Evolutionary conservation across 2,797 vertebrate genomes (phyloP), one percentile per base, ranked within the genome.

Genomic region (Xiphorhynchus erythropygius): DNA sequence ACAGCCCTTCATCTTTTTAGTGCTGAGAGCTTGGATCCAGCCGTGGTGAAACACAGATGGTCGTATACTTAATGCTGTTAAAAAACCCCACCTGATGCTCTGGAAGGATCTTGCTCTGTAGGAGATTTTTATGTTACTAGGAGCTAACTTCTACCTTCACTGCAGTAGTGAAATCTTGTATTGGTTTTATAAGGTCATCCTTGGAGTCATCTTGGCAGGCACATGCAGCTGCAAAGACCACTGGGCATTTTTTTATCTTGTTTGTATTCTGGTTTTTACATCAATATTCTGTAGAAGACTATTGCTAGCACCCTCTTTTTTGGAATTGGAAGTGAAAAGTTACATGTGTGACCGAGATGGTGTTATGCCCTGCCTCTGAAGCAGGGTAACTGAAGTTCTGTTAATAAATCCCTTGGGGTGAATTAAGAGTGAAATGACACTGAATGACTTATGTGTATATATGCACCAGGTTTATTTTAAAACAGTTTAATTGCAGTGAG

Each of bases 261-360:
- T 68, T 60, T 76, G 4, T 77, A 2, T 49, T 28, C 70, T 53
- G 21, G 7, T 23, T 87, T 82, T 53, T 83, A 59, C 13, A 33
- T 83, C 8, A 83, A 42, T 88, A 55, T 79, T 69, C 24, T 47
- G 2, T 67, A 12, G 67, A 37, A 44, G 53, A 33, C 30, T 76
- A 82, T 32, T 73, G 17, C 44, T 87, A 46, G 11, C 15, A 59
- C 5, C 4, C 15, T 12, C 7, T 74, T 59, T 64, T 46, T 86
- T 65, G 18, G 32, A 62, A 60, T 1, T 33, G 35, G 44, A 41
- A 39, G 5, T 47, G 41, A 33, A 67, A 59, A 53, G 14, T 42
- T 59, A 0, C 0, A 1, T n/a, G 37, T 81, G 22, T 55, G 35
- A 19, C 30, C 63, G 44, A 18, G 41, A 17, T 53, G 18, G 13